A percentile compares a stretch with the other conserved stretches of the same genome.
phyloP scores from a whole-genome alignment of 2,888 invertebrate species.

The Ernsta delagoae region DNA sequence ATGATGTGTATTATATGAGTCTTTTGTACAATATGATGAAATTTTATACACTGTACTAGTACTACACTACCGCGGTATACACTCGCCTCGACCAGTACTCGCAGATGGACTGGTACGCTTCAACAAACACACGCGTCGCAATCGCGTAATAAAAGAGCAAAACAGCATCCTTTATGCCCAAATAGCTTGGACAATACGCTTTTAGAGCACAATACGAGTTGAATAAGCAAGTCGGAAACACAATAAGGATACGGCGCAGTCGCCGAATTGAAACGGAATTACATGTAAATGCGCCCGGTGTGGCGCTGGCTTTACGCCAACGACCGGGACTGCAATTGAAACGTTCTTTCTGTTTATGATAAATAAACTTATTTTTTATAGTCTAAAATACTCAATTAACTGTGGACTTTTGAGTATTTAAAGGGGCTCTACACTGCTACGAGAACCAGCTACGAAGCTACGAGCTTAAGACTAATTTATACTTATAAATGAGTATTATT shows the following conservation, averaged over 20 bases:
- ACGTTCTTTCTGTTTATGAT: neutral
- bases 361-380: too few relatives aligned
- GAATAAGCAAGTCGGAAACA: conserved; percentile 34
- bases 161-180: conserved; percentile 29
- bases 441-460: too few relatives aligned
- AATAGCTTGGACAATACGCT: conserved; percentile 31
- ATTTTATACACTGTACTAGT: neutral
- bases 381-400: too few relatives aligned
- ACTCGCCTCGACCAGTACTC: neutral
- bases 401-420: too few relatives aligned
- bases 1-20: too few relatives aligned
- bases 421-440: too few relatives aligned
- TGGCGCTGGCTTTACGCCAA: conserved; percentile 30
- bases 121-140: neutral
- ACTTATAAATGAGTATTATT: too few relatives aligned
- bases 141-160: conserved; percentile 31
- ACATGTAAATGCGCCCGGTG: conserved; percentile 31
- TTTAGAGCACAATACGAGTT: conserved; percentile 32
- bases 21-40: neutral
- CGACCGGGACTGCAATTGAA: neutral
- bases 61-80: neutral
- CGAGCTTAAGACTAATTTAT: too few relatives aligned
- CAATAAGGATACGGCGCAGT: conserved; percentile 18
- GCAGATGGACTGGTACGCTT: neutral
- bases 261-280: conserved; percentile 22